Evolutionary conservation across 2,888 invertebrate species (phyloP), one percentile per base, ranked within the genome.

Genomic region (Nephrotoma appendiculata): DNA sequence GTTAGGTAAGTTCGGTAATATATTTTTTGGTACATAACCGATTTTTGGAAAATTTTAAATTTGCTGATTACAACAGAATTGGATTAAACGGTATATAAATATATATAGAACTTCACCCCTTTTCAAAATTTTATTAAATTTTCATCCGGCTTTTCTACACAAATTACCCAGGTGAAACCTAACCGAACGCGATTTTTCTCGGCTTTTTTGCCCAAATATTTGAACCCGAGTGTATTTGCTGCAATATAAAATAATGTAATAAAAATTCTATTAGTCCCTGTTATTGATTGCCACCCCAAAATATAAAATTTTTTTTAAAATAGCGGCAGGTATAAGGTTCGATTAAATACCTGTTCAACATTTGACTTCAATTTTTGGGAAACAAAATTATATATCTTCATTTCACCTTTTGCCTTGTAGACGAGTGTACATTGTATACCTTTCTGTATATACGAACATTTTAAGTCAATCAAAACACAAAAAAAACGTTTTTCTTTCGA

Each of bases 1-100:
- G 87, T 89, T 95, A 87, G 94, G 91, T 86, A 57, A 52, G 86
- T 15, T 6, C 9, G 2, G 31, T 12, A 3, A 52, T 52, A 11
- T 12, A 11, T n/a, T n/a, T n/a, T 31, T 31, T 2, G 31, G 31
- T 31, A 31, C 31, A 31, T 31, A 31, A 31, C 2, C 31, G 31
- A 31, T 31, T 31, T 31, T 31, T 31, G 31, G 31, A 31, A 31
- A 31, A 31, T 3, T 15, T 6, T 57, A 57, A 57, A 57, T 71
- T 71, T 71, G 71, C 71, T 71, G 71, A 71, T 71, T 71, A 71
- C 71, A 48, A 15, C 15, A 15, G 52, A 15, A 15, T 57, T 15
- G n/a, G 52, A 11, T 57, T 15, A 57, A 57, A 15, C 15, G 6
- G 6, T 1, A 5, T 15, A 57, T 5, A 15, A 57, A 15, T 57